Base-by-base conservation (phyloP, 2,797 vertebrate genomes). In the Tiaroga cobitis region DNA sequence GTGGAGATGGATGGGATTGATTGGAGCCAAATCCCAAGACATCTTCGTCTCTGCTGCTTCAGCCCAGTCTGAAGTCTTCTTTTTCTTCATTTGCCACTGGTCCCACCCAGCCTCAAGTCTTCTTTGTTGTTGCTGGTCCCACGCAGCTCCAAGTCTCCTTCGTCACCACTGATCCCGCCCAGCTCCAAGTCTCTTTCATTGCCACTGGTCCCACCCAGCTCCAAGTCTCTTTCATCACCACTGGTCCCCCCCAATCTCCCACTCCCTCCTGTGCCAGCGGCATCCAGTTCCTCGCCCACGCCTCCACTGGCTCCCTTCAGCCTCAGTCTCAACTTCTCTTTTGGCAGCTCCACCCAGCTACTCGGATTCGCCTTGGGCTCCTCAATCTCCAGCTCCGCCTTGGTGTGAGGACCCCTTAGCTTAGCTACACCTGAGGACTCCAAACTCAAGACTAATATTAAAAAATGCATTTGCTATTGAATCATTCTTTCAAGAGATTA, bases 161-260 rank as follows among this genome's bases (percentile, higher is more conserved):
- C 24, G 1, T 5, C 7, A 0, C 9, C 21, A 9, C 0, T 2
- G 56, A 3, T 41, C 39, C 39, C 2, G 2, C 1, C 24, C 1
- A n/a, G 56, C 24, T n/a, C 24, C 56, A 21, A 37, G 34, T 68
- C 19, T 68, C 65, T 4, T 59, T 21, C 54, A 24, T n/a, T 4
- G 18, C 26, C 18, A 3, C 54, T 9, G 54, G 54, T n/a, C 24
- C 11, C 7, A 6, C 10, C 8, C 19, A 21, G 34, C 19, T 11
- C 10, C 21, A 24, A 69, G 2, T 39, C 8, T 69, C 21, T 3
- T 41, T 15, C 5, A 13, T 1, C 11, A 13, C 24, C 24, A 59
- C 9, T 8, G 24, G 6, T 21, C n/a, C 37, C 21, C 24, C 0
- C 1, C 6, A 11, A 70, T 6, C 24, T n/a, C 69, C 4, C 3